Base-by-base conservation (phyloP, 2,797 vertebrate genomes). In the Parauchenoglanis ngamensis region DNA sequence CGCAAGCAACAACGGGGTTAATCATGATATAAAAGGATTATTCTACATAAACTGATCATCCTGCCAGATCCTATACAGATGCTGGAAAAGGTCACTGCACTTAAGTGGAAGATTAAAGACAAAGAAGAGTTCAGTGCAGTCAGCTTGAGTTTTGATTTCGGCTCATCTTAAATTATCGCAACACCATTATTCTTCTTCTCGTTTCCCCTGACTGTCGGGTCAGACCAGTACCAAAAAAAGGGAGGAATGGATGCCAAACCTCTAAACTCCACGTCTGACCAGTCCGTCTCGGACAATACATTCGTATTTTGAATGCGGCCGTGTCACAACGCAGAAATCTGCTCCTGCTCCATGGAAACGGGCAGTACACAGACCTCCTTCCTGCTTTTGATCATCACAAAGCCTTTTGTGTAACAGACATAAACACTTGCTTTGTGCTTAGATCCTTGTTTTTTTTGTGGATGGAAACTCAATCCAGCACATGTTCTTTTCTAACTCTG, bases 291-390 rank as follows among this genome's bases (percentile, higher is more conserved):
- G 4, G 49, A 31, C 75, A 77, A n/a, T 56, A 77, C 52, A 56
- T 80, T 59, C 28, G 7, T 40, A 61, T 80, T 61, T 78, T 84
- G 86, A 84, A 81, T 63, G 40, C 4, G 44, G 19, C n/a, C 31
- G 21, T 57, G 65, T 40, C 52, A 35, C 52, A 17, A 56, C 7
- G 23, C 82, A 3, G 13, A 52, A 83, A 52, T 67, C 57, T 17
- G 78, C 77, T 80, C 59, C 54, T 86, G 86, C 79, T 79, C 83
- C 79, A 81, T 80, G 61, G 56, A 86, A 86, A 86, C 79, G n/a
- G n/a, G 86, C 85, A 23, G 84, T 88, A 85, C 83, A 84, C 83
- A 76, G 52, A 89, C 84, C 84, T 87, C 75, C 79, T 68, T 46
- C 59, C 57, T n/a, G 61, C 86, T 81, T 23, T 86, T 78, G 82